phyloP scores from a whole-genome alignment of 2,113 vertebrate species.

The Nothocercus nigrocapillus region DNA sequence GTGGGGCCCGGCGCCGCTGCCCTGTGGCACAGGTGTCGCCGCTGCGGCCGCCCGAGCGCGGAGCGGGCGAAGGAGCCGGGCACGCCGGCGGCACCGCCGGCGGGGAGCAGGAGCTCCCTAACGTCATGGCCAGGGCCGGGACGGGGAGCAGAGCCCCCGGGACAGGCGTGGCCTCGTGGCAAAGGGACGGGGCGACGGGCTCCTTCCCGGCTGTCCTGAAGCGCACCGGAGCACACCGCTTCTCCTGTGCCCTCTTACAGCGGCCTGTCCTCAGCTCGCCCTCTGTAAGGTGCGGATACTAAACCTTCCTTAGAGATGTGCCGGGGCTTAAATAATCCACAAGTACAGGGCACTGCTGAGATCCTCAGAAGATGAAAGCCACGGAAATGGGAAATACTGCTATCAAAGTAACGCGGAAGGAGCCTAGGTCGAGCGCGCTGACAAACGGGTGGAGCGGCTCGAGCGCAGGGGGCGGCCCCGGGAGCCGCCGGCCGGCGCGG shows the following conservation, averaged over 20 bases:
- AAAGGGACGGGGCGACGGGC: neutral
- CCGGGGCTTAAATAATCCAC: conserved; percentile 33
- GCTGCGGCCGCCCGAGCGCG: rapidly evolving
- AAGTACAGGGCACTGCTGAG: neutral
- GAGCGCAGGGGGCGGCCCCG: neutral
- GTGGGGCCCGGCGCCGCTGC: neutral
- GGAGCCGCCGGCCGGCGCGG: neutral
- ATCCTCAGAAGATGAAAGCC: conserved; percentile 12
- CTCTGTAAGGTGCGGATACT: neutral
- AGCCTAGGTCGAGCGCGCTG: neutral
- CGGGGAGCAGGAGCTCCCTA: neutral
- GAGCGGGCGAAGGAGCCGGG: neutral
- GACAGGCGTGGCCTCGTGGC: rapidly evolving
- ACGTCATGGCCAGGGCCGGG: neutral
- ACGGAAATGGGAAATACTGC: conserved; percentile 14
- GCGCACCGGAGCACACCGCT: neutral
- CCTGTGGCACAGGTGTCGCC: neutral
- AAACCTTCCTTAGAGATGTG: conserved; percentile 25
- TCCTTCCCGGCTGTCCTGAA: neutral
- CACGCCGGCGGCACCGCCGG: rapidly evolving
- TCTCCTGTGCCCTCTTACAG: neutral
- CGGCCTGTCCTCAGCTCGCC: neutral
- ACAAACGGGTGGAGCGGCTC: neutral
- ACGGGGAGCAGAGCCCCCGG: rapidly evolving
- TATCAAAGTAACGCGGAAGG: neutral